Conservation (phyloP, 2,113 vertebrate species). For the Rhegmatorhina hoffmannsi region DNA sequence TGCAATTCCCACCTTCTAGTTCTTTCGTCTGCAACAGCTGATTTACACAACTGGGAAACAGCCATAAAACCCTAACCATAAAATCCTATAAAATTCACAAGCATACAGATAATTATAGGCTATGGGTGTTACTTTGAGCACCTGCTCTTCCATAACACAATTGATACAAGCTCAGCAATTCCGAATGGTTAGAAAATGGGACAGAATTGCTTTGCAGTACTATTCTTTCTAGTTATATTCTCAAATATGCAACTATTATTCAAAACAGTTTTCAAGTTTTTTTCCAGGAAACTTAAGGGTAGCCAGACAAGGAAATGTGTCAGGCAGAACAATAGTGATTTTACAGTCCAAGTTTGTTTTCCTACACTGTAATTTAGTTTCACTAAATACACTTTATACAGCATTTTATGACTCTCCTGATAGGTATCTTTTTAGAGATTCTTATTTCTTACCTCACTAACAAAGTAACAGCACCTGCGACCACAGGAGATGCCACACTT, state of each 20-base stretch:
- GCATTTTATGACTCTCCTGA: background rate
- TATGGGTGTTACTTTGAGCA: background rate
- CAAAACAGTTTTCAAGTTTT: background rate
- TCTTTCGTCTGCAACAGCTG: background rate
- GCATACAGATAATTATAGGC: background rate
- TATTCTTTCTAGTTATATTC: background rate
- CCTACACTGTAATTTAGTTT: background rate
- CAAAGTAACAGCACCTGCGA: slow-evolving; percentile 94
- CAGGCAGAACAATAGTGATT: background rate
- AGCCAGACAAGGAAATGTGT: background rate
- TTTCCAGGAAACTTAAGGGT: background rate
- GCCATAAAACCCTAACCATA: background rate
- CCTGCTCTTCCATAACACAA: background rate
- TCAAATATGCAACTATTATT: background rate
- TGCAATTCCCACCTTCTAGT: background rate
- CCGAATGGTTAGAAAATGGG: background rate
- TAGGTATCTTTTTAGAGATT: background rate
- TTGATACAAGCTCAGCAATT: background rate
- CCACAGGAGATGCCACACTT: slow-evolving; percentile 97
- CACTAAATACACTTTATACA: no score
- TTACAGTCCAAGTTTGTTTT: background rate
- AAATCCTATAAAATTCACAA: background rate
- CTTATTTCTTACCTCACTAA: slow-evolving; percentile 84
- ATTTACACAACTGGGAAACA: rapidly evolving
- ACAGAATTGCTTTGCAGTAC: background rate